Evolutionary conservation across 2,888 invertebrate species (phyloP), one percentile per base, ranked within the genome.

Genomic region (Nebria brevicollis): DNA sequence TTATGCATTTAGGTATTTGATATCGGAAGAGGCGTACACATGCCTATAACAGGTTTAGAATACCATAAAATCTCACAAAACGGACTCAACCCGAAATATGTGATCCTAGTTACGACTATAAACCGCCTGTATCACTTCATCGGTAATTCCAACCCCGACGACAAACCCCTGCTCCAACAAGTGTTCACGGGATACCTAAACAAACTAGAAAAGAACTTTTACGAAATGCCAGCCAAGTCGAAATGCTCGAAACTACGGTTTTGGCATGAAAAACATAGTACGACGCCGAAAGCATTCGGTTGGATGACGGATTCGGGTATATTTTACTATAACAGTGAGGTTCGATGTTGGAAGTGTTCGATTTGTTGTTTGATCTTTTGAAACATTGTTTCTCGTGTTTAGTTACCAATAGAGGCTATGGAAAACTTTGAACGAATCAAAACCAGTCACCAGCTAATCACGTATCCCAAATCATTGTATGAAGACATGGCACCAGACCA

Each of bases 281-380:
- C 92, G 82, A 90, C 92, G 72, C 97, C 97, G 0, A 94, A 93
- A 86, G 92, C 93, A 2, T 96, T 97, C 90, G 96, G 95, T 0
- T 98, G 97, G 97, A 91, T 97, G 85, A 95, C 95, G 20, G 96
- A 95, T 85, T 93, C 94, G 41, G 97, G 96, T 8, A 92, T 98
- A 84, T 93, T 94, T 84, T 94, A 93, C 20, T 20, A 20, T 20
- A 20, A 20, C 89, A 95, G 95, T 66, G 92, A 95, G 91, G 95
- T 20, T 75, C 10, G 66, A 54, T 54, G 11, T 13, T 8, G 43
- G 8, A 20, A 54, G n/a, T 20, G 20, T 20, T 43, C 7, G 13
- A 13, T 20, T 54, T 75, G 7, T 43, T n/a, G 6, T 72, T 26
- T 72, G 20, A 20, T 20, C 20, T 72, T 72, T 6, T 26, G 4